phyloP scores from a whole-genome alignment of 2,113 vertebrate genomes.

The Stigmatopora nigra region DNA sequence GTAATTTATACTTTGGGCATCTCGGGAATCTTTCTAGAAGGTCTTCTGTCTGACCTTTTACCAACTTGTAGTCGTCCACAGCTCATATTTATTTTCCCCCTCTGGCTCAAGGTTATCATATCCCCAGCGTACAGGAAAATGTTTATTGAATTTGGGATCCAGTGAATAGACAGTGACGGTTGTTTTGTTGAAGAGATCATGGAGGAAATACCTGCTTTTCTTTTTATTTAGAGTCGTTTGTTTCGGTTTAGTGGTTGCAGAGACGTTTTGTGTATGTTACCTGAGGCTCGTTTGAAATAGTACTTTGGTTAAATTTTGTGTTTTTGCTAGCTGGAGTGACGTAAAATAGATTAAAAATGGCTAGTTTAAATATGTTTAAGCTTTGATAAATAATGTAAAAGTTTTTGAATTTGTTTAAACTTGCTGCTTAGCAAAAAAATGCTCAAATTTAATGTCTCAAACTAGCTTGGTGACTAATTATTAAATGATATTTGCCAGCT shows the following conservation, averaged over 20 bases:
- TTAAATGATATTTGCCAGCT: too few species aligned
- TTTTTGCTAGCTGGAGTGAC: not conserved
- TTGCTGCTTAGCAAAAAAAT: too few species aligned
- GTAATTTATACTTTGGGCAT: not conserved
- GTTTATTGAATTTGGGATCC: conserved; percentile 1
- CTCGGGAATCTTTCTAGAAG: conserved; percentile 8
- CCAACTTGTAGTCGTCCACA: not conserved
- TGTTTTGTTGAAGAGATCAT: not conserved
- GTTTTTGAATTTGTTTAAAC: too few species aligned
- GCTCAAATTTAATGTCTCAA: too few species aligned
- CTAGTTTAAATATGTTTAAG: too few species aligned
- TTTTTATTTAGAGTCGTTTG: conserved; percentile 29
- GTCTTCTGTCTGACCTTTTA: conserved; percentile 6
- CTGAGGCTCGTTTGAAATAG: not conserved
- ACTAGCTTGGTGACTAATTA: too few species aligned
- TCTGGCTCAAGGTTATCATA: conserved; percentile 2
- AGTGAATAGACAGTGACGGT: not conserved
- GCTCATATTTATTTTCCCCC: not conserved
- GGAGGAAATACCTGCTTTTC: conserved; percentile 35
- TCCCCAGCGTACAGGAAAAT: not conserved
- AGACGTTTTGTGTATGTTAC: too few species aligned
- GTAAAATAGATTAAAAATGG: too few species aligned
- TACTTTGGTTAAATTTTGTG: not conserved
- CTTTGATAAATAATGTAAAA: not conserved
- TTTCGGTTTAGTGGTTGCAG: conserved; percentile 27